phyloP scores from a whole-genome alignment of 2,797 vertebrate genomes.

The Neopelma chrysocephalum region DNA sequence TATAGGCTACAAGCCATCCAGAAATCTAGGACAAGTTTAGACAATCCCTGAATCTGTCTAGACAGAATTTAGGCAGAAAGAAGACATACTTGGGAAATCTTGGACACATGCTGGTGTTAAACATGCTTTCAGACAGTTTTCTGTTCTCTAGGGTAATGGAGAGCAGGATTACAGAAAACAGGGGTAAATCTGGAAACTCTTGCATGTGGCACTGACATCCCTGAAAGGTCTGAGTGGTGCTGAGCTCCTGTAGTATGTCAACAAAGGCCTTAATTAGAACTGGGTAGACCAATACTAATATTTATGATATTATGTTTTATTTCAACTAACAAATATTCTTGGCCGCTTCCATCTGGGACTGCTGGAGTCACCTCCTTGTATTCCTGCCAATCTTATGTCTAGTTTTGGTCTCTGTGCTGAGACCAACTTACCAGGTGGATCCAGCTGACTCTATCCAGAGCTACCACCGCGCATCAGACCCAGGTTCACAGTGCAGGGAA shows the following conservation, averaged over 20 bases:
- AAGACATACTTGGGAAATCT: background rate
- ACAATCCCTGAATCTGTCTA: conserved; percentile 4
- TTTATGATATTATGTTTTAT: background rate
- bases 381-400: background rate
- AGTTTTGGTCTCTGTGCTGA: background rate
- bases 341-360: background rate
- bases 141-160: background rate
- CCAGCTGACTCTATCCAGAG: background rate
- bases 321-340: background rate
- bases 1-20: background rate
- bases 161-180: background rate
- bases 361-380: background rate
- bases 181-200: background rate
- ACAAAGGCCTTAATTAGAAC: background rate
- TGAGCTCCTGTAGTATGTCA: background rate
- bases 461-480: background rate
- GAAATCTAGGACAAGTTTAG: conserved; percentile 11
- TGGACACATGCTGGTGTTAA: background rate
- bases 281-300: background rate
- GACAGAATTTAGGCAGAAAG: conserved; percentile 11
- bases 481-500: background rate
- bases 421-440: background rate
- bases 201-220: background rate
- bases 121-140: background rate
- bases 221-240: background rate